Conservation (phyloP, 1,140 invertebrate species). For the Zelostemma sp. region DNA sequence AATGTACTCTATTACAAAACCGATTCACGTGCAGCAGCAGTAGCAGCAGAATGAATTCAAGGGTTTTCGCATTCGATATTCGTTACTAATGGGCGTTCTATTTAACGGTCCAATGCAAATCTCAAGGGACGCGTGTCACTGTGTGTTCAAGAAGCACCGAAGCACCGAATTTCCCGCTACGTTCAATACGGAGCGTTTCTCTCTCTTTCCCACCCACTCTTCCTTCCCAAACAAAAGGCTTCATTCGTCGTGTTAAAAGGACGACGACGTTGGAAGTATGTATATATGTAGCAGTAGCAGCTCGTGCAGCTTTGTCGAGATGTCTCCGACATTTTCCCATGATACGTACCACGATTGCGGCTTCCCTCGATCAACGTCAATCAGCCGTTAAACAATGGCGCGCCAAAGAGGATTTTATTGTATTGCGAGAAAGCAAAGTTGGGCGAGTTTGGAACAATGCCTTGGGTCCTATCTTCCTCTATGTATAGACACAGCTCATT, state of each 20-base stretch:
- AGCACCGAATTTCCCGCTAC: slow-evolving; percentile 32
- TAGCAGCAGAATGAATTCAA: slow-evolving; percentile 11
- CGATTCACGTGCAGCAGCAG: too few relatives aligned
- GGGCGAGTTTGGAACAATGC: slow-evolving; percentile 30
- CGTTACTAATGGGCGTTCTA: slow-evolving; percentile 65
- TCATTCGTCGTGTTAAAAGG: slow-evolving; percentile 31
- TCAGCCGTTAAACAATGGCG: slow-evolving; percentile 65
- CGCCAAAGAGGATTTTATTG: slow-evolving; percentile 66
- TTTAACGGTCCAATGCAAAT: slow-evolving; percentile 56
- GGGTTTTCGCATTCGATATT: slow-evolving; percentile 57
- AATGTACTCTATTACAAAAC: too few relatives aligned
- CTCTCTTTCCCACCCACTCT: too few relatives aligned
- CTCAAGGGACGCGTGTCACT: slow-evolving; percentile 61
- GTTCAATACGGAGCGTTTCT: too few relatives aligned
- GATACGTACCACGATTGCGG: slow-evolving; percentile 38
- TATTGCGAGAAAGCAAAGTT: slow-evolving; percentile 61
- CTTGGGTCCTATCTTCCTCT: too few relatives aligned
- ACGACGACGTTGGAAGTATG: slow-evolving; percentile 26
- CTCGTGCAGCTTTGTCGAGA: slow-evolving; percentile 32
- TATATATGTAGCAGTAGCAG: slow-evolving; percentile 5
- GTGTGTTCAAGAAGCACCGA: slow-evolving; percentile 17
- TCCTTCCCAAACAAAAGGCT: slow-evolving; percentile 40
- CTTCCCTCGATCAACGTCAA: slow-evolving; percentile 66
- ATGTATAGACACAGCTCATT: too few relatives aligned
- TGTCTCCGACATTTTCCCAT: slow-evolving; percentile 54